Percentiles rank a stretch among this genome's conserved stretches.
Conservation (phyloP, 2,113 vertebrate species). For the Bubalus kerabau region DNA sequence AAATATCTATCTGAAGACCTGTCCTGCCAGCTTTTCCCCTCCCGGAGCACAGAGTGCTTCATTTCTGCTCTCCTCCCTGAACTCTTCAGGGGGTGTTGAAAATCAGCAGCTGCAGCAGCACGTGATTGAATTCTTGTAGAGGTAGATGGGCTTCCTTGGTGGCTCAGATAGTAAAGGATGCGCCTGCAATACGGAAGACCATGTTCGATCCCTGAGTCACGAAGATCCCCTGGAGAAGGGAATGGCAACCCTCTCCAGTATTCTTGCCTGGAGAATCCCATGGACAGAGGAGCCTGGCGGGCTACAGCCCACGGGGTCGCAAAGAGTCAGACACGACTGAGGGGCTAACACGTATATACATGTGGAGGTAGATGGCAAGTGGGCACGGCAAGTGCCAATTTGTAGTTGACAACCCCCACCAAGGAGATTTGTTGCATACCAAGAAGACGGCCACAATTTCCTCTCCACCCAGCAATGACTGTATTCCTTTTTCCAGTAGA, state of each 20-base stretch:
- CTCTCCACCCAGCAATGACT: neutral
- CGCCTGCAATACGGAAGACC: fast-evolving
- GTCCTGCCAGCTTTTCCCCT: neutral
- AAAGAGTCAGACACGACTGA: neutral
- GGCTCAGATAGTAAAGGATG: neutral
- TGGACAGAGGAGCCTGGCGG: neutral
- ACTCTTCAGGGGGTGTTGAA: neutral
- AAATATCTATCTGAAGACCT: neutral
- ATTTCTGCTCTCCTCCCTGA: neutral
- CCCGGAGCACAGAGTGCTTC: neutral
- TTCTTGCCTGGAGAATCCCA: neutral
- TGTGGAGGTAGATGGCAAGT: neutral
- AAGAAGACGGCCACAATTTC: neutral
- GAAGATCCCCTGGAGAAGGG: neutral
- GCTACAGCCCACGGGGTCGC: neutral
- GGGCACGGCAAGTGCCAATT: neutral
- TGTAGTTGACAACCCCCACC: neutral
- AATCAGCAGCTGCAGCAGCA: neutral
- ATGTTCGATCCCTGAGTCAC: neutral
- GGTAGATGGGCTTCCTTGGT: neutral
- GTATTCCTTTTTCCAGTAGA: neutral
- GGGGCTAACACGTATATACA: neutral
- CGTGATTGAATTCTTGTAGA: neutral
- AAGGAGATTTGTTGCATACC: neutral
- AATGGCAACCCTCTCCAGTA: neutral